These are phyloP conservation scores for Tetramorium bicarinatum DNA, from an alignment of 2,888 invertebrate genomes.

Conservation along the genomic window DNA sequence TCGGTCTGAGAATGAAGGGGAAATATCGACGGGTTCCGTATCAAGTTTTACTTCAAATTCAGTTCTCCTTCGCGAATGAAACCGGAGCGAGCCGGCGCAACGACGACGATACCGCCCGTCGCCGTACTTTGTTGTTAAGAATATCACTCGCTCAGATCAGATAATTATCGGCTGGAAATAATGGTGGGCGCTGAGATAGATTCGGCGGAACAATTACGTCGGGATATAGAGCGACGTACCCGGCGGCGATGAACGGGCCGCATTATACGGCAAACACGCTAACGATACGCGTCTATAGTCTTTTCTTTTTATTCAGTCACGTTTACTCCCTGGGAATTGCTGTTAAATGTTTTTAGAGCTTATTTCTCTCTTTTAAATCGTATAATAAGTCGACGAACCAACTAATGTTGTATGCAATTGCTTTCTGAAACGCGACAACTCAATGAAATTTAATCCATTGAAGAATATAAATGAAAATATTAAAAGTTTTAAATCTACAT, in stretches of 20 bases:
- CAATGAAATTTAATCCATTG: not conserved
- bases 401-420: not conserved
- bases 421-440: not conserved
- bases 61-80: slow-evolving; percentile 9
- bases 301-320: slow-evolving; percentile 38
- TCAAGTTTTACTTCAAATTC: slow-evolving; percentile 47
- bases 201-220: slow-evolving; percentile 38
- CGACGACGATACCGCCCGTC: not conserved
- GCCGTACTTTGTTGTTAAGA: slow-evolving; percentile 2
- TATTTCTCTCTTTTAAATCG: slow-evolving; percentile 24
- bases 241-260: not conserved
- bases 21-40: slow-evolving; percentile 46
- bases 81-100: not conserved
- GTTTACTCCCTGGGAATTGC: slow-evolving; percentile 24
- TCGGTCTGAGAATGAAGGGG: slow-evolving; percentile 53
- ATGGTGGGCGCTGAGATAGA: slow-evolving; percentile 12
- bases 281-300: not conserved
- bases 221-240: not conserved
- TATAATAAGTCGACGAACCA: slow-evolving; percentile 5
- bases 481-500: not conserved
- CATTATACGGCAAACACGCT: slow-evolving; percentile 26
- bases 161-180: slow-evolving; percentile 34
- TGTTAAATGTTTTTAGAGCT: slow-evolving; percentile 10
- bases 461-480: not conserved
- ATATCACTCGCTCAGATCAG: slow-evolving; percentile 7